Base-by-base conservation (phyloP, 2,888 invertebrate species). In the Zygogramma bicolorata region DNA sequence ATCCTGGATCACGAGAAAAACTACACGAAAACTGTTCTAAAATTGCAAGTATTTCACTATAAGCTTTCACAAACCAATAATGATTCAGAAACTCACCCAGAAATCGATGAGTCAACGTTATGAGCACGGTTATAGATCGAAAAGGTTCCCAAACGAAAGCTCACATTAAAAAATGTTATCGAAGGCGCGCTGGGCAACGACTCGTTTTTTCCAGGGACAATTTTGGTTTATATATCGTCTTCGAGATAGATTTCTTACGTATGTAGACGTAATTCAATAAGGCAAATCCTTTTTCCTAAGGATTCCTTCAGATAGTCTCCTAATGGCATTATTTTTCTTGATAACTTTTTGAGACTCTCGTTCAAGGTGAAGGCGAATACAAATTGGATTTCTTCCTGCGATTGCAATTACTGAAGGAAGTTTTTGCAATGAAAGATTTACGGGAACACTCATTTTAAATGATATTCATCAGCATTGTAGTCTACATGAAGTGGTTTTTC, bases 221-320 rank as follows among this genome's bases (percentile, higher is more conserved):
- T 15, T 53, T 7, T 22, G 10, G 18, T 22, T 38, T 62, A 20
- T 62, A 62, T 42, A 68, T 73, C 73, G 10, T 61, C 38, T 29
- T n/a, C 3, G 57, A 68, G 31, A 63, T 27, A 46, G 27, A 62
- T 22, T 40, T 40, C 75, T 77, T 75, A 77, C 76, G 74, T 74
- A 68, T 60, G 72, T 77, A 76, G 71, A 68, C 63, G 74, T 79
- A 77, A 79, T 79, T 72, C 65, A 79, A 79, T 79, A 77, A 79
- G 71, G 73, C 65, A 73, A 73, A 72, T 74, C 70, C 70, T 67
- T 74, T 71, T 61, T 66, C 49, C 66, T 80, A 79, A 77, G 81
- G 79, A 77, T 81, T 81, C 81, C 29, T 49, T 68, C 59, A 63
- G 49, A 40, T 13, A 65, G 60, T 27, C 58, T 57, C 15, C 61